Conservation (phyloP, 2,888 invertebrate genomes). For the Ctena decussata region DNA sequence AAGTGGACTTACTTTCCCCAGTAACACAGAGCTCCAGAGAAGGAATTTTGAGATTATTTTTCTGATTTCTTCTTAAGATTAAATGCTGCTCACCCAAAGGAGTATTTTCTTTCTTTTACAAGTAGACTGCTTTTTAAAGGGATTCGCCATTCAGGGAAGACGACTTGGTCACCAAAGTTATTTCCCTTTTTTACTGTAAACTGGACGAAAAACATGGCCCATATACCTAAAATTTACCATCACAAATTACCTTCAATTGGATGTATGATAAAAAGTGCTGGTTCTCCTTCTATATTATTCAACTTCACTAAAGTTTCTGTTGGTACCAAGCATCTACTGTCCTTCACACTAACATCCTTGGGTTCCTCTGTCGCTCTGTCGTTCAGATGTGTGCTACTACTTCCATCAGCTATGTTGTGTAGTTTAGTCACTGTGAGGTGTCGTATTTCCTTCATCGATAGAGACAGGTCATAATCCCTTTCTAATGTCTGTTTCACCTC, state of each 20-base stretch:
- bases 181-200: too few relatives aligned
- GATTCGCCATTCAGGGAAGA: too few relatives aligned
- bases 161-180: too few relatives aligned
- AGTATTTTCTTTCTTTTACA: too few relatives aligned
- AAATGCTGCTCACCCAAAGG: too few relatives aligned
- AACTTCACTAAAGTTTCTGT: constrained; percentile 90
- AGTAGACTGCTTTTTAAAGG: too few relatives aligned
- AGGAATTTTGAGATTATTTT: too few relatives aligned
- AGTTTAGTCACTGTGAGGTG: constrained; percentile 82
- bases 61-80: too few relatives aligned
- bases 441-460: constrained; percentile 97
- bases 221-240: too few relatives aligned
- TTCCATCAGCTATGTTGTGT: constrained; percentile 6
- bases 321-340: constrained; percentile 90
- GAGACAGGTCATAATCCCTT: constrained; percentile 95
- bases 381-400: background rate
- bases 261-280: constrained; percentile 84
- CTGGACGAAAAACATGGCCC: too few relatives aligned
- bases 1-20: too few relatives aligned
- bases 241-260: constrained; percentile 86
- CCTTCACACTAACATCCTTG: constrained; percentile 59
- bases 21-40: too few relatives aligned
- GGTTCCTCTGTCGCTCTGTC: background rate
- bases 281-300: constrained; percentile 63
- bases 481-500: constrained; percentile 99